Base-by-base conservation (phyloP, 2,113 vertebrate genomes). In the Solenodon paradoxus region DNA sequence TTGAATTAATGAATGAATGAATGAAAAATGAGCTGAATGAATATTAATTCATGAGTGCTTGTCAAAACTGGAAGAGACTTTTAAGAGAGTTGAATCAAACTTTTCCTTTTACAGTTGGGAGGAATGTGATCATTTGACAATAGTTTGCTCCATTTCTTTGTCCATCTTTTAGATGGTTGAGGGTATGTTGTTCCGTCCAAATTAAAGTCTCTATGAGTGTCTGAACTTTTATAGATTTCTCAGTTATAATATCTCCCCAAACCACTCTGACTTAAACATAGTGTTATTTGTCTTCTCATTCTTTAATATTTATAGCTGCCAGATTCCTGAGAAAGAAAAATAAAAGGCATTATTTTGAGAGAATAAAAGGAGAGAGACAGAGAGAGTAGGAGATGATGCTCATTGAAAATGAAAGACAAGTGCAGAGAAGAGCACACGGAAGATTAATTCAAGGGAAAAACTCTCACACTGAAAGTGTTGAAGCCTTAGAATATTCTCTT, bases 351-450 rank as follows among this genome's bases (percentile, higher is more conserved):
- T 0, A 42, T 69, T 96, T 0, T 3, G 57, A 88, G 45, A 81
- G 20, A 66, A 32, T 49, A 75, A 47, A 82, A 19, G 8, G 72
- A 66, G 26, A 86, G 30, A 45, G 20, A 26, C 7, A 17, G 10
- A 63, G 13, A 64, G 26, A 87, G 55, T 30, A 9, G 2, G 49
- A 93, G 47, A 72, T 2, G 4, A 32, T 8, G 4, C 15, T 68
- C 61, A 78, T n/a, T 68, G 86, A 88, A 77, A 92, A 63, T 68
- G 86, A 88, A 77, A 92, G 68, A 63, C 45, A 63, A 30, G 24
- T 11, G 47, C 55, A 88, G 12, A 84, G 28, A 28, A 74, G n/a
- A 80, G 9, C n/a, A 80, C 12, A 6, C 19, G 92, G 74, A 53
- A 91, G 51, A 71, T 59, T 17, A 86, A 75, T 86, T 92, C 40